A percentile compares a stretch with the other conserved stretches of the same genome.
These are phyloP conservation scores for Laterallus jamaicensis DNA, from an alignment of 2,113 vertebrate genomes.

Conservation along the genomic window DNA sequence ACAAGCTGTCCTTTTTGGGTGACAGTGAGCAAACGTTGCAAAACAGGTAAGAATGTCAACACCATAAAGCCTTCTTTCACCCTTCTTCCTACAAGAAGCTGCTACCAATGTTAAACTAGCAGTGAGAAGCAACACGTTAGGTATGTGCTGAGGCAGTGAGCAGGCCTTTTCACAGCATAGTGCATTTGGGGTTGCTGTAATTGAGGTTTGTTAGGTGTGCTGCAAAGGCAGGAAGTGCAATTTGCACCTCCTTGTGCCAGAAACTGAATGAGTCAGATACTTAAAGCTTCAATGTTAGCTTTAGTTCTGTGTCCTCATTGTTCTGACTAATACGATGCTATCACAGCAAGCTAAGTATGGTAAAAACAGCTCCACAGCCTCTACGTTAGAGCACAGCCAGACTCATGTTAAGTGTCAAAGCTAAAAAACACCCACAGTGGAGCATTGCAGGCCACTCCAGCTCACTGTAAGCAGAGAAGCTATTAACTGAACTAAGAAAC, in stretches of 20 bases:
- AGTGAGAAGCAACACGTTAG: neutral
- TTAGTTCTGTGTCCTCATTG: constrained; percentile 33
- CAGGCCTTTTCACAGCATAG: neutral
- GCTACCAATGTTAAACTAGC: neutral
- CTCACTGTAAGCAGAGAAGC: neutral
- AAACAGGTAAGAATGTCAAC: neutral
- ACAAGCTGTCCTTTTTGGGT: neutral
- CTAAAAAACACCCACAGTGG: neutral
- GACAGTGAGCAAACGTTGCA: neutral
- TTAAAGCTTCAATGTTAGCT: constrained; percentile 38
- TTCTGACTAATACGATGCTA: constrained; percentile 42
- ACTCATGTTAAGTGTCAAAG: neutral
- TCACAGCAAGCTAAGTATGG: neutral
- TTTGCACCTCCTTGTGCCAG: constrained; percentile 35
- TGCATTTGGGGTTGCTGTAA: neutral
- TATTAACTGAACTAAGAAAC: neutral
- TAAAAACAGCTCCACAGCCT: neutral
- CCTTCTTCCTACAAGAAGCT: neutral
- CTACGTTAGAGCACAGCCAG: neutral
- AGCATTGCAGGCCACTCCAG: neutral
- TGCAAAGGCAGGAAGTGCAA: constrained; percentile 21
- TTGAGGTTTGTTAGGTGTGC: neutral
- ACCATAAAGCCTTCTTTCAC: neutral
- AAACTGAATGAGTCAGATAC: constrained; percentile 38
- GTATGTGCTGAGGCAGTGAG: neutral